Base-by-base conservation (phyloP, 2,797 vertebrate species). In the Linurgus olivaceus region DNA sequence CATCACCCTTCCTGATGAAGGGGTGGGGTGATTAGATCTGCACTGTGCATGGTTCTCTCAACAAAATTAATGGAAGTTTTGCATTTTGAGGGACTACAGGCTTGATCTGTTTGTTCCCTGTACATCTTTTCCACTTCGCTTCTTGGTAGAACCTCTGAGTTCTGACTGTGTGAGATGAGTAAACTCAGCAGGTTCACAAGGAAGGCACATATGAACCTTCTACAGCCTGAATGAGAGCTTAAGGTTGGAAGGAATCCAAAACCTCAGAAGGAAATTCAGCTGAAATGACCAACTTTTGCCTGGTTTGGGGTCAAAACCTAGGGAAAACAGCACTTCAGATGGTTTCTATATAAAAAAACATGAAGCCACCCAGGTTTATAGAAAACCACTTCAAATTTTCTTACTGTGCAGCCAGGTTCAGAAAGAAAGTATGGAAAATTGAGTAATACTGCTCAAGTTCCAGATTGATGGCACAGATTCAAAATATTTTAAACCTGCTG, bases 391-490 rank as follows among this genome's bases (percentile, higher is more conserved):
- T 96, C 83, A 90, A 90, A 77, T 86, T 88, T 94, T 94, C 86
- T 92, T 90, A 67, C 68, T 95, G 35, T 42, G 21, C 67, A 94
- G 76, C 76, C 90, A 95, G 88, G 54, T 94, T 95, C 80, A 14
- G 70, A 93, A 81, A 90, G 80, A 93, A 93, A 85, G 83, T 94
- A 95, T 86, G 93, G 94, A 95, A 96, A 96, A 93, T 59, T 93
- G 86, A 90, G 88, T 84, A 94, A 92, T 90, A 57, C 79, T 81
- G 51, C 47, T 91, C 68, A 90, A 91, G 87, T 92, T 95, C 74
- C 73, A 95, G 73, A 63, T 13, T 94, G 83, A 83, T 95, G 90
- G 93, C 91, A 94, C 44, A 52, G 54, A 40, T 86, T 91, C 88
- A 92, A 95, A 95, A 78, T 83, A 94, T 83, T 95, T 96, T 88